Conservation (phyloP, 2,797 vertebrate species). For the Notolepis coatsorum region DNA sequence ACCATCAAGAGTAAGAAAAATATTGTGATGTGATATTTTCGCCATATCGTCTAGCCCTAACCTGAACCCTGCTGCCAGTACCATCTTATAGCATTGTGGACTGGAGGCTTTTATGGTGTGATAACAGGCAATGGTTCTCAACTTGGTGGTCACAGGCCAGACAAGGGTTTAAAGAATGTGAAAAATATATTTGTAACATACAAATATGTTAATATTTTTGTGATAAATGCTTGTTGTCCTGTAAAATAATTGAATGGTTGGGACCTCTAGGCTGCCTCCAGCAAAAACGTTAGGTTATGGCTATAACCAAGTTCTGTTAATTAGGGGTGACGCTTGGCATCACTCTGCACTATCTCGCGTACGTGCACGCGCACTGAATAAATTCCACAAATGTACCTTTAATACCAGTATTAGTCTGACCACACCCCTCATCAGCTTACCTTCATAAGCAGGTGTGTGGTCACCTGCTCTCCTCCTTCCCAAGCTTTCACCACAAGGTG, state of each 20-base stretch:
- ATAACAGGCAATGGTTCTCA: constrained; percentile 14
- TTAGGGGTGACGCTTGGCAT: not conserved
- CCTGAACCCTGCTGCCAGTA: too few relatives aligned
- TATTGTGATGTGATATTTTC: too few relatives aligned
- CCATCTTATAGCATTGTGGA: too few relatives aligned
- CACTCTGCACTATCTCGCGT: not conserved
- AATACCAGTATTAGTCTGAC: too few relatives aligned
- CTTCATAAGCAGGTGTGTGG: too few relatives aligned
- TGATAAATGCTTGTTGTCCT: constrained; percentile 15
- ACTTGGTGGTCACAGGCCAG: not conserved
- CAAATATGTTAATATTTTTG: constrained; percentile 5
- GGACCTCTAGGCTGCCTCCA: not conserved
- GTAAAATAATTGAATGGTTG: constrained; percentile 11
- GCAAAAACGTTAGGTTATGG: constrained; percentile 4
- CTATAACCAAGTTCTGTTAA: not conserved
- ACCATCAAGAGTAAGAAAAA: too few relatives aligned
- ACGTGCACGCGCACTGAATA: too few relatives aligned
- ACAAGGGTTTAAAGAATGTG: constrained; percentile 2
- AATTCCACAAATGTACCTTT: too few relatives aligned
- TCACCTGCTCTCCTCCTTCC: too few relatives aligned
- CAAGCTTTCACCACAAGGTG: too few relatives aligned
- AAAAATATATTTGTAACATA: not conserved
- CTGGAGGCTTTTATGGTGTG: not conserved
- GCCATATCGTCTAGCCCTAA: too few relatives aligned
- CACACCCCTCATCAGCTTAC: too few relatives aligned